phyloP scores from a whole-genome alignment of 2,113 vertebrate genomes.

The Candoia aspera region DNA sequence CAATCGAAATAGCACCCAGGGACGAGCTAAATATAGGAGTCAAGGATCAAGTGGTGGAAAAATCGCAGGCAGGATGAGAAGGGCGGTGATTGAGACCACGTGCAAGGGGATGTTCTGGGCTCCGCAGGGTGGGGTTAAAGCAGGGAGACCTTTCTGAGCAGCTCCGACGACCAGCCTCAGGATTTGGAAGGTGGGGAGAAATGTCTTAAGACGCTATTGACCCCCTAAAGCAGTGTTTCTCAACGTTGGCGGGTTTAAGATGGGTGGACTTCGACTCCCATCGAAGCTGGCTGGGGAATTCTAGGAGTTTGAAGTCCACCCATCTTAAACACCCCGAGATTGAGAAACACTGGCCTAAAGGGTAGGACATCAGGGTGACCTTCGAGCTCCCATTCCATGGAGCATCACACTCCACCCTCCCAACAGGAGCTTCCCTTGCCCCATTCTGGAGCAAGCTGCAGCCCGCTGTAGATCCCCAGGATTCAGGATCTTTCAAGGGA shows the following conservation, averaged over 20 bases:
- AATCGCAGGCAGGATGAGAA: constrained; percentile 23
- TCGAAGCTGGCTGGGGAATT: background rate
- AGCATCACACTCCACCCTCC: background rate
- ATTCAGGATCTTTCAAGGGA: background rate
- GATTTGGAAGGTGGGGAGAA: background rate
- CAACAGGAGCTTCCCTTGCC: background rate
- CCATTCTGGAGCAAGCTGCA: background rate
- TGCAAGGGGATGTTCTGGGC: background rate
- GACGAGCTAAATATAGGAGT: constrained; percentile 72
- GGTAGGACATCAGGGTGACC: background rate
- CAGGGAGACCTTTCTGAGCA: background rate
- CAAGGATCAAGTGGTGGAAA: constrained; percentile 49
- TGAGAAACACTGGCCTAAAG: background rate
- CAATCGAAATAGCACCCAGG: constrained; percentile 46
- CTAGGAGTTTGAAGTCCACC: background rate
- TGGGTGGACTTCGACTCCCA: background rate
- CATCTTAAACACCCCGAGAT: background rate
- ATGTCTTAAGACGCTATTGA: background rate
- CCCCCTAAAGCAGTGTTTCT: background rate
- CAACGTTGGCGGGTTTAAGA: background rate
- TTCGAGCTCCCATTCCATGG: background rate
- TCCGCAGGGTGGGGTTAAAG: background rate
- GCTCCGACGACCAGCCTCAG: background rate
- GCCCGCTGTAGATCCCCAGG: background rate
- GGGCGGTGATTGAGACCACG: background rate